phyloP scores from a whole-genome alignment of 2,888 invertebrate genomes.

The Euclidia mi region DNA sequence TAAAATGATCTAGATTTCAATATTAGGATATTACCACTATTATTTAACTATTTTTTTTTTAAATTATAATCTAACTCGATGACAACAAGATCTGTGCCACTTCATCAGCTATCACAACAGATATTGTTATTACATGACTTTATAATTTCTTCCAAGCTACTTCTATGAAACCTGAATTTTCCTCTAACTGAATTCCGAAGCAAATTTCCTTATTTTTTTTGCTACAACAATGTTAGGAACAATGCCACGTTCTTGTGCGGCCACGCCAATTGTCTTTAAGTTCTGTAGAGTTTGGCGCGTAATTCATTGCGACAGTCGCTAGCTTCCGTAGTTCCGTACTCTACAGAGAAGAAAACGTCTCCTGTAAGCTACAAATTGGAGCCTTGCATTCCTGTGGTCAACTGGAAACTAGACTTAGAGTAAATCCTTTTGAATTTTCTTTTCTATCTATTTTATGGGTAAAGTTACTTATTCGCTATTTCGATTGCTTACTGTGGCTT shows the following conservation, averaged over 20 bases:
- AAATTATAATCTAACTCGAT: too few species aligned
- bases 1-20: too few species aligned
- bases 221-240: constrained; percentile 3
- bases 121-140: too few species aligned
- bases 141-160: too few species aligned
- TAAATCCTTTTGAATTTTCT: neutral
- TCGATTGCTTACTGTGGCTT: too few species aligned
- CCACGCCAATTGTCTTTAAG: constrained; percentile 13
- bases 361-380: neutral
- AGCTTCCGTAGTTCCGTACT: neutral
- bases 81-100: too few species aligned
- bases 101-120: too few species aligned
- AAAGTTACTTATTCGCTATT: constrained; percentile 20
- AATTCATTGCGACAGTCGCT: constrained; percentile 4
- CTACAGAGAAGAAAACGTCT: constrained; percentile 5
- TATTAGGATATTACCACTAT: too few species aligned
- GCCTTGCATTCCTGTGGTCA: neutral
- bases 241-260: neutral
- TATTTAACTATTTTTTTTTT: too few species aligned
- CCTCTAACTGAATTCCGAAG: too few species aligned
- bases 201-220: neutral
- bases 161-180: too few species aligned
- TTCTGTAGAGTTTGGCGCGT: constrained; percentile 5
- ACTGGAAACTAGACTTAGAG: neutral
- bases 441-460: constrained; percentile 2